Evolutionary conservation across 2,113 vertebrate genomes (phyloP), one percentile per base, ranked within the genome.

Genomic region (Globicephala melas): DNA sequence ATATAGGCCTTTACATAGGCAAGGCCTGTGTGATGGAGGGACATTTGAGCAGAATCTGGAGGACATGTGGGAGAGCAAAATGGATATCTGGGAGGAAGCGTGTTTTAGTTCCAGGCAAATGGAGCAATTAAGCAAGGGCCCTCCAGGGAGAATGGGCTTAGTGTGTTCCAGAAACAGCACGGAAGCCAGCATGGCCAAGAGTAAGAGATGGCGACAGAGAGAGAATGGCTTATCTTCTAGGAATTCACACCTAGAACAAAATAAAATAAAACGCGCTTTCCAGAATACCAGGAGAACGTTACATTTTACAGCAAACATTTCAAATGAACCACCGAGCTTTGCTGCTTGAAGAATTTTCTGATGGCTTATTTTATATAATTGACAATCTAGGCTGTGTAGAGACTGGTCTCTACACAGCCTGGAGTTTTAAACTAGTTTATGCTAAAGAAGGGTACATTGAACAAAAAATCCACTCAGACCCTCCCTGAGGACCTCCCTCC

Each of bases 111-210:
- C 55, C 80, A n/a, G 65, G 86, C 55, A 94, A 94, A 93, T 4
- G 41, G 71, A 95, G 26, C 91, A 87, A 87, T 65, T 84, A 91
- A 93, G 82, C 91, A 92, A 67, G 76, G 53, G 12, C 77, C 83
- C 71, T 47, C 38, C 0, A 21, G 77, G 55, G 85, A 93, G 21
- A 67, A 86, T 1, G 55, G 77, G 55, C n/a, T 81, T 60, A 20
- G n/a, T 41, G 8, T 76, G 71, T 71, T 85, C 91, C 91, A 71
- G 81, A 89, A 97, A 88, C 82, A 93, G 94, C 70, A 53, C 82
- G 85, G 20, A 89, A 71, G 89, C 47, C 80, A 89, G 47, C 62
- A 11, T 0, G 8, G 71, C 65, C 81, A 79, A 84, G 25, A 82
- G 47, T 1, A 50, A 79, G 55, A 63, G 76, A 50, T 0, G 36